Evolutionary conservation across 1,140 invertebrate species (phyloP).

Genomic region (Conopomorpha cramerella): DNA sequence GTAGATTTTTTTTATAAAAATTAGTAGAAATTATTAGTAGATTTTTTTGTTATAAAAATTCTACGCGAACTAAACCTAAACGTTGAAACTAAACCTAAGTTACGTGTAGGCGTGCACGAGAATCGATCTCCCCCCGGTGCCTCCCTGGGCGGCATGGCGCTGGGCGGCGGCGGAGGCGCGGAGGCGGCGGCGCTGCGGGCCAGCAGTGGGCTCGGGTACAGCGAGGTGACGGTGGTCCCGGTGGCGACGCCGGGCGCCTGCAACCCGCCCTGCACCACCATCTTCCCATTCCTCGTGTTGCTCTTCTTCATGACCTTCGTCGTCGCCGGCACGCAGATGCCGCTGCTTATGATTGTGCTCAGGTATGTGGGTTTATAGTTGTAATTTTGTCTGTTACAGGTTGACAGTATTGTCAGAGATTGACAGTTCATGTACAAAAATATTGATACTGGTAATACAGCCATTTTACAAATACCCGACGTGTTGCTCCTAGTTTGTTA

Average conservation of each 20-base stretch:
- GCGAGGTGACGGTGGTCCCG: constrained; percentile 84
- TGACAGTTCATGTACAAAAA: no score
- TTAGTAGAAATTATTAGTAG: no score
- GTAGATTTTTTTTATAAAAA: no score
- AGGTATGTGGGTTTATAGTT: constrained; percentile 74
- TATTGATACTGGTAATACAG: no score
- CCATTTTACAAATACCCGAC: no score
- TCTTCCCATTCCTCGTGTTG: constrained; percentile 91
- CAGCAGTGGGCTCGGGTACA: constrained; percentile 62
- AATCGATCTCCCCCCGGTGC: constrained; percentile 50
- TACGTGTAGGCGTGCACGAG: constrained; percentile 77
- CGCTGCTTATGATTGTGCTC: constrained; percentile 91
- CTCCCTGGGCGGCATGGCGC: constrained; percentile 50
- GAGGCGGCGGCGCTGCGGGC: constrained; percentile 48
- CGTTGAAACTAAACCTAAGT: no score
- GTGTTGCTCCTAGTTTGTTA: no score
- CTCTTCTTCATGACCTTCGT: constrained; percentile 95
- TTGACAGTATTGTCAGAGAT: no score
- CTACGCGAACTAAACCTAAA: no score
- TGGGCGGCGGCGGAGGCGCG: no score
- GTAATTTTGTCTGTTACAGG: no score
- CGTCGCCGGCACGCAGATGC: constrained; percentile 93
- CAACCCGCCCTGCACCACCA: constrained; percentile 86
- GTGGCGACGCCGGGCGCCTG: constrained; percentile 89
- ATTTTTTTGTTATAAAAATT: no score